Evolutionary conservation across 2,888 invertebrate species (phyloP).

Genomic region (Microplitis manilae): DNA sequence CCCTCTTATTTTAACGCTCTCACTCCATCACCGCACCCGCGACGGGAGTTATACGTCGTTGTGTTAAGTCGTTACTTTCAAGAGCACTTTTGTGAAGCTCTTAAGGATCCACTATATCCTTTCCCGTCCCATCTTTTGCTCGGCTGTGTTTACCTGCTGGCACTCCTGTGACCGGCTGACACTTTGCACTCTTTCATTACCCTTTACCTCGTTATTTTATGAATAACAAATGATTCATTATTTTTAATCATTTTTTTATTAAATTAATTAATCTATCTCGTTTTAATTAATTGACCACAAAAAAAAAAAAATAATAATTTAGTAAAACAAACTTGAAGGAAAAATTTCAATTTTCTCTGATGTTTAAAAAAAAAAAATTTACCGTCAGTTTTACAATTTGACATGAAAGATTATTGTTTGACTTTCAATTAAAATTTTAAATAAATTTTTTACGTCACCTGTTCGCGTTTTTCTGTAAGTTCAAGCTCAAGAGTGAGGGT

Average conservation of each 20-base stretch:
- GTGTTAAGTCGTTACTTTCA: conserved; percentile 17
- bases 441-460: too few species aligned
- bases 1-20: conserved; percentile 4
- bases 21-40: neutral
- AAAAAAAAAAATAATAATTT: too few species aligned
- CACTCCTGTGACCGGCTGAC: conserved; percentile 6
- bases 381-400: too few species aligned
- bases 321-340: too few species aligned
- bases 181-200: conserved; percentile 14
- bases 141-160: conserved; percentile 1
- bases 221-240: neutral
- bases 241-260: neutral
- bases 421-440: too few species aligned
- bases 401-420: too few species aligned
- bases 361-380: too few species aligned
- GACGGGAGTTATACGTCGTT: neutral
- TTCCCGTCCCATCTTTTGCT: neutral
- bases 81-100: conserved; percentile 16
- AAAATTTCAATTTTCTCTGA: too few species aligned
- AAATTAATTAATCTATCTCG: too few species aligned
- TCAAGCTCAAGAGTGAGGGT: too few species aligned
- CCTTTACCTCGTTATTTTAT: conserved; percentile 8
- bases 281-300: too few species aligned
- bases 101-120: neutral
- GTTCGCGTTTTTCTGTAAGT: too few species aligned